A percentile compares a stretch with the other conserved stretches of the same genome.
These are phyloP conservation scores for Drosophila ironensis DNA, from an alignment of 1,140 invertebrate species.

Conservation along the genomic window DNA sequence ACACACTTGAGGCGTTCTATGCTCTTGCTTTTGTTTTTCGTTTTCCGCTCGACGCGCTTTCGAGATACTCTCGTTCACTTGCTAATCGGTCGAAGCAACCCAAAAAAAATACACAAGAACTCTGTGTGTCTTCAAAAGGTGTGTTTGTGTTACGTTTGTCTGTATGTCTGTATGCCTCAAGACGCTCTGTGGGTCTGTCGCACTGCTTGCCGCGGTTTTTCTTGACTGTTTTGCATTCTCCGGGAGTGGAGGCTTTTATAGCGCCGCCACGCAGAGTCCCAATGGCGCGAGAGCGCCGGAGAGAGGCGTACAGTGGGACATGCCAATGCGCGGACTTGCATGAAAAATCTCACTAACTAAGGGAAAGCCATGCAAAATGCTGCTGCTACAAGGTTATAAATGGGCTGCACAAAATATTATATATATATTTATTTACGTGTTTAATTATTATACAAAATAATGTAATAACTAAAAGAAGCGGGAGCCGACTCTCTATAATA, in stretches of 20 bases:
- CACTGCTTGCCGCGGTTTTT: conserved; percentile 58
- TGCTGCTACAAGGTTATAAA: too few relatives aligned
- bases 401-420: too few relatives aligned
- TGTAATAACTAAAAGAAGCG: too few relatives aligned
- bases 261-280: conserved; percentile 12
- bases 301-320: background rate
- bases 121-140: conserved; percentile 39
- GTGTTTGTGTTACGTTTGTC: too few relatives aligned
- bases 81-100: conserved; percentile 54
- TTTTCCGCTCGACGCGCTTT: conserved; percentile 19
- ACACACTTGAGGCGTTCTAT: background rate
- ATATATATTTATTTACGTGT: too few relatives aligned
- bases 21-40: conserved; percentile 3
- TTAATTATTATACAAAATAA: too few relatives aligned
- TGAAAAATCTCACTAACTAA: too few relatives aligned
- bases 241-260: conserved; percentile 56
- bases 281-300: background rate
- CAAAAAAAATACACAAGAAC: conserved; percentile 46
- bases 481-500: too few relatives aligned
- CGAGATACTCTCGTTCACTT: conserved; percentile 46
- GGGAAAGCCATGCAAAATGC: too few relatives aligned
- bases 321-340: background rate
- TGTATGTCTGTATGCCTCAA: conserved; percentile 46
- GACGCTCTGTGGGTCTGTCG: conserved; percentile 24
- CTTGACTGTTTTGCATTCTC: conserved; percentile 66